Conservation (phyloP, 2,797 vertebrate species). For the Okamejei kenojei region DNA sequence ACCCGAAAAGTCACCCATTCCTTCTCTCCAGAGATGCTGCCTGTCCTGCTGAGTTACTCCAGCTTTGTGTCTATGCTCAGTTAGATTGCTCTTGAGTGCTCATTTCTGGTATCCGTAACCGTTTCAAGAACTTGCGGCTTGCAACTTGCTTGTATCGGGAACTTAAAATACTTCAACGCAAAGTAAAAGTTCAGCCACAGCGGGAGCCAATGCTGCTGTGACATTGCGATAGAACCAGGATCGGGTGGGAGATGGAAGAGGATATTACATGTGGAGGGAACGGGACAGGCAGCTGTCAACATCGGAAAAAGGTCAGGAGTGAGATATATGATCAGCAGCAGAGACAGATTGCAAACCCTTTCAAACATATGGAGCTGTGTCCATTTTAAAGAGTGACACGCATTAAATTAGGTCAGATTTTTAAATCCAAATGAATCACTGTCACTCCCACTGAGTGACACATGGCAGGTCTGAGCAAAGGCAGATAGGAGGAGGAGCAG, state of each 20-base stretch:
- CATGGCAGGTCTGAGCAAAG: slow-evolving; percentile 8
- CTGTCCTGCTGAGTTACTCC: too few relatives aligned
- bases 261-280: slow-evolving; percentile 3
- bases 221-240: background rate
- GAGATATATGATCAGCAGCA: slow-evolving; percentile 10
- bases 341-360: slow-evolving; percentile 18
- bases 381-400: slow-evolving; percentile 10
- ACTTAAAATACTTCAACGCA: background rate
- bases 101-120: background rate
- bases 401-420: slow-evolving; percentile 33
- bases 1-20: too few relatives aligned
- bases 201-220: background rate
- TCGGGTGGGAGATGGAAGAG: background rate
- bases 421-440: slow-evolving; percentile 31
- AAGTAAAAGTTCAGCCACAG: background rate
- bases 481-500: background rate
- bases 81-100: background rate
- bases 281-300: slow-evolving; percentile 24
- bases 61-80: background rate
- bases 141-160: background rate
- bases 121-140: background rate
- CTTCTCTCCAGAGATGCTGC: too few relatives aligned
- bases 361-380: slow-evolving; percentile 22
- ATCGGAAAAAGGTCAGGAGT: background rate
- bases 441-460: slow-evolving; percentile 27